Conservation (phyloP, 2,888 invertebrate species). For the Drosophila kanekoi region DNA sequence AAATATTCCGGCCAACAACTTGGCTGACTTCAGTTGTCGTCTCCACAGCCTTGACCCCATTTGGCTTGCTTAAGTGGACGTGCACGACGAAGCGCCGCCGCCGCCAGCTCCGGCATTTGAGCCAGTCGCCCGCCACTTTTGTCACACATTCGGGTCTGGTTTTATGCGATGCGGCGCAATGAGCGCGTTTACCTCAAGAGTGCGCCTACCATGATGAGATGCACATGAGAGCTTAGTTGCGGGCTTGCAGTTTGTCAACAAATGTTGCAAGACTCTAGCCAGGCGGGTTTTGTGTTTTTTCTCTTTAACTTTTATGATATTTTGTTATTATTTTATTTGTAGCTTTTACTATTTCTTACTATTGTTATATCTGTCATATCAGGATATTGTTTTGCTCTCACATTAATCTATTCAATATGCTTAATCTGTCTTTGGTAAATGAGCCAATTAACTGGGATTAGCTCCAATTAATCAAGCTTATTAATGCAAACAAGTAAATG, state of each 20-base stretch:
- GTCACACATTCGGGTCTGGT: conserved; percentile 44
- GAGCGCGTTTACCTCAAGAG: conserved; percentile 10
- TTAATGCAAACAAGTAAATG: too few relatives aligned
- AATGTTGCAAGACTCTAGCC: conserved; percentile 10
- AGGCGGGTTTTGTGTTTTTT: background rate
- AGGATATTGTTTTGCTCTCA: too few relatives aligned
- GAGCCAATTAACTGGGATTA: too few relatives aligned
- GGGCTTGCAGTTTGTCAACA: conserved; percentile 19
- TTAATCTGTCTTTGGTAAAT: too few relatives aligned
- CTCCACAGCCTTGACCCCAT: conserved; percentile 74
- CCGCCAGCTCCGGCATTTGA: conserved; percentile 25
- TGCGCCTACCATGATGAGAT: background rate
- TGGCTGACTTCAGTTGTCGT: conserved; percentile 31
- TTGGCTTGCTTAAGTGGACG: conserved; percentile 62
- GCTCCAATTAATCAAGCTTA: too few relatives aligned
- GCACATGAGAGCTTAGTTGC: background rate
- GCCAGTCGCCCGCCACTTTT: conserved; percentile 25
- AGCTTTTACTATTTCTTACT: too few relatives aligned
- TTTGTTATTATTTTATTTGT: too few relatives aligned
- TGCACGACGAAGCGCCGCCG: conserved; percentile 45
- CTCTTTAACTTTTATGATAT: too few relatives aligned
- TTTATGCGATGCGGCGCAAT: conserved; percentile 21
- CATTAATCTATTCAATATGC: too few relatives aligned
- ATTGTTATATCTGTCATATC: too few relatives aligned
- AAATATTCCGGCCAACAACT: conserved; percentile 31